phyloP scores from a whole-genome alignment of 2,797 vertebrate species.

The Clarias platycephalus region DNA sequence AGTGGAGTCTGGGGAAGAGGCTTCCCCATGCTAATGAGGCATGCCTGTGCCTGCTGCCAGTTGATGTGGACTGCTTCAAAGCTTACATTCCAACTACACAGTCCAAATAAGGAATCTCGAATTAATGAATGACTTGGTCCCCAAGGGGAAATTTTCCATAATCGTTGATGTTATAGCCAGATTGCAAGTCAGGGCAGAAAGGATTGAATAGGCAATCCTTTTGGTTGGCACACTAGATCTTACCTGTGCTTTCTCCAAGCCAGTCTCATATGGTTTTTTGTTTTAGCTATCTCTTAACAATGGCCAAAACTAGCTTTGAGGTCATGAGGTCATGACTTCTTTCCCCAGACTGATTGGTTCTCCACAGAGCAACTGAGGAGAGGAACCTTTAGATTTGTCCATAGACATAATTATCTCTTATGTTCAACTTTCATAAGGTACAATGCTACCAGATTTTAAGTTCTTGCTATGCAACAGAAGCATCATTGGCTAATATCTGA shows the following conservation, averaged over 20 bases:
- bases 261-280: neutral
- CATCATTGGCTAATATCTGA: neutral
- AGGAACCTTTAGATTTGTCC: neutral
- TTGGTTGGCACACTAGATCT: slow-evolving; percentile 43
- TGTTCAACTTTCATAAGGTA: neutral
- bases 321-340: neutral
- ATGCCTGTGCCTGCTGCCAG: slow-evolving; percentile 71
- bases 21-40: slow-evolving; percentile 72
- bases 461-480: neutral
- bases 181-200: slow-evolving; percentile 40
- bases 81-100: slow-evolving; percentile 65
- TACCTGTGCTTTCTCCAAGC: neutral
- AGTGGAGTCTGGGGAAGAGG: slow-evolving; percentile 64
- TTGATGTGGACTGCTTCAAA: slow-evolving; percentile 73
- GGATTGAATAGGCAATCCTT: slow-evolving; percentile 54
- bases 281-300: neutral
- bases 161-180: slow-evolving; percentile 64
- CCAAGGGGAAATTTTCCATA: slow-evolving; percentile 77
- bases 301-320: neutral
- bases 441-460: neutral
- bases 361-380: neutral
- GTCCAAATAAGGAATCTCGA: slow-evolving; percentile 80
- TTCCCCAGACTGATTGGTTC: neutral
- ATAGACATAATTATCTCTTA: neutral
- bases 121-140: slow-evolving; percentile 79